Evolutionary conservation across 2,797 vertebrate genomes (phyloP), one percentile per base, ranked within the genome.

Genomic region (Paratrypauchen microcephalus): DNA sequence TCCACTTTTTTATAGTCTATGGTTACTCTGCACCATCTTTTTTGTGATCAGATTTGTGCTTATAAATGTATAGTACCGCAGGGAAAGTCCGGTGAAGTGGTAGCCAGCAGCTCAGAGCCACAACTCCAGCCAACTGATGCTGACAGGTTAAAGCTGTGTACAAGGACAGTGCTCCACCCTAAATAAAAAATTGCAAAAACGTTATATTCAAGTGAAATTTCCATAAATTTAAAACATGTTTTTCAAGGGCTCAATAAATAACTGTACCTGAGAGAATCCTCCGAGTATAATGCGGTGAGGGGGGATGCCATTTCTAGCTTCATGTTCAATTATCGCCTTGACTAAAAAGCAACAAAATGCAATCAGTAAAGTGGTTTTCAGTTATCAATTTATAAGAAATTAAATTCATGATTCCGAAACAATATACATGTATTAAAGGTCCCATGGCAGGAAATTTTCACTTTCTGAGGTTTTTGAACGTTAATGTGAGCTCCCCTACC

Each of bases 81-180:
- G 97, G 96, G 91, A 99, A 99, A 83, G 87, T 93, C 90, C 86
- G 95, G 89, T 98, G 96, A 78, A 99, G 95, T 0, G 98, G 98
- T 48, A 99, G 92, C 97, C 98, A 99, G 86, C 97, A 99, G 86
- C 98, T 99, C 90, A 99, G 94, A 0, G 95, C 98, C 82, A 99
- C 94, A 1, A 99, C 95, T 4, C 96, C 98, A 0, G 96, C 98
- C 88, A 99, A 79, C 86, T 97, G 95, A 85, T 97, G 95, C 80
- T 96, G 95, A 87, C 93, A 96, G 74, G 97, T 99, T 73, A 99
- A 94, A 64, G 97, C 96, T 0, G 98, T 99, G 78, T 99, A 99
- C 84, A 99, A 93, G 52, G 98, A 97, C 80, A 99, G 86, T 19
- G 97, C 98, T 6, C 98, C 98, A 15, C 98, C 98, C 98, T 99